A percentile compares a stretch with the other conserved stretches of the same genome.
These are phyloP conservation scores for Metellina segmentata DNA, from an alignment of 2,888 invertebrate genomes.

Conservation along the genomic window DNA sequence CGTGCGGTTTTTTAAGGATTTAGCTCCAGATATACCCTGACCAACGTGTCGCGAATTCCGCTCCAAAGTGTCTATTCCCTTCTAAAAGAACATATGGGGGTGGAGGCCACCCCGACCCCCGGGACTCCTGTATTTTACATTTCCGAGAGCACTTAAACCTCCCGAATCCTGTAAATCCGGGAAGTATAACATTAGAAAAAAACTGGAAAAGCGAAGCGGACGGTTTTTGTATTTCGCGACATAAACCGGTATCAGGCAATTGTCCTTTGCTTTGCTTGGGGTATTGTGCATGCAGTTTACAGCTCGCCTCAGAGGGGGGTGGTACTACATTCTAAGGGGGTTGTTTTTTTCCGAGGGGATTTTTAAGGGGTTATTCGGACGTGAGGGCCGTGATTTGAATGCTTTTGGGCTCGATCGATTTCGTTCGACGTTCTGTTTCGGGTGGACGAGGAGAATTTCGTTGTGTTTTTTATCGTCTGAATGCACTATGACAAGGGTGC, in stretches of 20 bases:
- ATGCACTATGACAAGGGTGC: no score
- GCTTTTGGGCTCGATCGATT: constrained; percentile 8
- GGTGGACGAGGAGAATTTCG: neutral
- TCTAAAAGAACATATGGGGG: no score
- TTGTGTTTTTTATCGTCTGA: no score
- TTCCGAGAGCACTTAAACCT: constrained; percentile 53
- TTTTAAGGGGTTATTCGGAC: constrained; percentile 61
- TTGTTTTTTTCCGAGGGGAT: neutral
- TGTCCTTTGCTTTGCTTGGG: constrained; percentile 19
- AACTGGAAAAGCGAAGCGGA: neutral
- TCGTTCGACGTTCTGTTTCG: neutral
- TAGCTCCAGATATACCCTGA: constrained; percentile 28
- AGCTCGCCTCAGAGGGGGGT: constrained; percentile 29
- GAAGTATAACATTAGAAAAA: constrained; percentile 22
- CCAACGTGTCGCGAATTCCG: constrained; percentile 21
- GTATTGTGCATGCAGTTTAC: constrained; percentile 69
- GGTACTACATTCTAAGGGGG: neutral
- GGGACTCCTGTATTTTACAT: constrained; percentile 9
- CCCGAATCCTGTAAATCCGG: constrained; percentile 48
- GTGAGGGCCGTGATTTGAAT: constrained; percentile 49
- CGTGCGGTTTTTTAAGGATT: constrained; percentile 25
- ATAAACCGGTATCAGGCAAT: constrained; percentile 36
- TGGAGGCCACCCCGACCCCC: neutral
- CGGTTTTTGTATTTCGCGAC: neutral
- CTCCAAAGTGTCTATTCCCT: neutral